These are phyloP conservation scores for Psittacula cyanocephala DNA, from an alignment of 2,113 vertebrate species.

Conservation along the genomic window DNA sequence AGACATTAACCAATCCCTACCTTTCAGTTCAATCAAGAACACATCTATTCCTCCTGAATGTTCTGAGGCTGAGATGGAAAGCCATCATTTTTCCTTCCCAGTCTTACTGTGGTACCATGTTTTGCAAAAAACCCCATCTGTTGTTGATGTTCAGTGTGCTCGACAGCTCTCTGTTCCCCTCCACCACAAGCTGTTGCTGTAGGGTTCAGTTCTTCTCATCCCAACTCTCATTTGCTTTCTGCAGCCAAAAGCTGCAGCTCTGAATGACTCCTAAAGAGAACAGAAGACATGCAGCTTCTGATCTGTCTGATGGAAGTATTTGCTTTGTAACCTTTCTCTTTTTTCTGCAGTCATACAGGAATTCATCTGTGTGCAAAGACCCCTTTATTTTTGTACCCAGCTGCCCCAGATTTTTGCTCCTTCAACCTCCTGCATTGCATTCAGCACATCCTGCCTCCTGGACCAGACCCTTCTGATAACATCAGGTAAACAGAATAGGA, in stretches of 20 bases:
- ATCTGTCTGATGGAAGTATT: conserved; percentile 3
- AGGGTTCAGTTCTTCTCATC: conserved; percentile 49
- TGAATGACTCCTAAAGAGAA: conserved; percentile 34
- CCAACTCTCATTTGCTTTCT: conserved; percentile 47
- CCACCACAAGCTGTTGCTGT: conserved; percentile 62
- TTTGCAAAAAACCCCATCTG: conserved; percentile 67
- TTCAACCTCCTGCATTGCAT: neutral
- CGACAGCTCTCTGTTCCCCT: conserved; percentile 48
- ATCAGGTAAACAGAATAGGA: conserved; percentile 19
- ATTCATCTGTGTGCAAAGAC: conserved; percentile 1
- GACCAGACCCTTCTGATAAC: neutral
- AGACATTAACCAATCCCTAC: neutral
- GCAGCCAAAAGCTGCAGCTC: conserved; percentile 33
- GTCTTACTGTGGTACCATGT: conserved; percentile 23
- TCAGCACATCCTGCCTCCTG: neutral
- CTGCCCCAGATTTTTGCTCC: conserved; percentile 7
- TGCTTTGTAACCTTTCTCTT: neutral
- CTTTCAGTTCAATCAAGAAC: neutral
- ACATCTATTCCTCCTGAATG: neutral
- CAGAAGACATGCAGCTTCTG: conserved; percentile 6
- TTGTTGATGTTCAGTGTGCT: conserved; percentile 64
- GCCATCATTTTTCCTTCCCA: neutral
- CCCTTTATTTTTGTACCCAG: neutral
- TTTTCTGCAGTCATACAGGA: neutral
- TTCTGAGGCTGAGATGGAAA: conserved; percentile 1